Evolutionary conservation across 2,113 vertebrate genomes (phyloP).

Genomic region (Hippocampus guttulatus): DNA sequence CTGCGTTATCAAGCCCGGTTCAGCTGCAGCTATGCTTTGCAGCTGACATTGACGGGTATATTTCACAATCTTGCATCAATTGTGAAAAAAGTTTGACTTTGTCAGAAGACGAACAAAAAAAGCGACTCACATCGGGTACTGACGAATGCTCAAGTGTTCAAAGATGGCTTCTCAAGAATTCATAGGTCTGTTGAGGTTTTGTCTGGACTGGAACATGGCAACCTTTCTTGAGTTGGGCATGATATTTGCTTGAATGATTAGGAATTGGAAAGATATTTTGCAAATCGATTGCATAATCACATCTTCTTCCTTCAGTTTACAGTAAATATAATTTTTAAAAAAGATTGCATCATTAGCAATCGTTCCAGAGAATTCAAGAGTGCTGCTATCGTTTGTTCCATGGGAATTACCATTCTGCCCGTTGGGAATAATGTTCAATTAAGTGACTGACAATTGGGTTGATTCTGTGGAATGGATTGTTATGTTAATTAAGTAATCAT

Average conservation of each 20-base stretch:
- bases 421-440: too few relatives aligned
- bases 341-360: too few relatives aligned
- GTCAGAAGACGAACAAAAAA: neutral
- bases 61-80: constrained; percentile 5
- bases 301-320: too few relatives aligned
- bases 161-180: neutral
- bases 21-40: neutral
- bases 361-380: too few relatives aligned
- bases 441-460: too few relatives aligned
- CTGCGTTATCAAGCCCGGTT: neutral
- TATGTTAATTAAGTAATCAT: neutral
- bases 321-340: too few relatives aligned
- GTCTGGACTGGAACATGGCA: neutral
- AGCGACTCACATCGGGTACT: neutral
- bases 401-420: too few relatives aligned
- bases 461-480: neutral
- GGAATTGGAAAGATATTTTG: too few relatives aligned
- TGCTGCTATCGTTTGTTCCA: too few relatives aligned
- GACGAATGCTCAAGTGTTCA: neutral
- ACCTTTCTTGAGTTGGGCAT: neutral
- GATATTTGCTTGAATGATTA: too few relatives aligned
- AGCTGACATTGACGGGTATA: neutral
- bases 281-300: too few relatives aligned
- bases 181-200: neutral
- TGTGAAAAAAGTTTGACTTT: neutral